These are phyloP conservation scores for Chironomus tentans DNA, from an alignment of 2,888 invertebrate genomes.

Conservation along the genomic window DNA sequence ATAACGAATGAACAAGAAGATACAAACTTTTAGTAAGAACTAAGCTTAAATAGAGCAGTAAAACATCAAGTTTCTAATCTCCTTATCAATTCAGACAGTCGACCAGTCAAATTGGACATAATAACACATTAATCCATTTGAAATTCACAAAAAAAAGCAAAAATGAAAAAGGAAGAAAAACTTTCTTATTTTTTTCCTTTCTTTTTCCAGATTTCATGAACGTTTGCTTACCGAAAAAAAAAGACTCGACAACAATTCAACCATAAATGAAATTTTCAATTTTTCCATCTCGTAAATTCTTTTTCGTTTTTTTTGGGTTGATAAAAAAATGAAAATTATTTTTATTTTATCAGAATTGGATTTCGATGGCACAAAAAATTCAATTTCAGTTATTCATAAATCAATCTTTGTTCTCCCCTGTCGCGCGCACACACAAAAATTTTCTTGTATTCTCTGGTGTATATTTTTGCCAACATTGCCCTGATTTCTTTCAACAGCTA, in stretches of 20 bases:
- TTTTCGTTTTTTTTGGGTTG: neutral
- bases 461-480: neutral
- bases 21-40: too few species aligned
- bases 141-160: too few species aligned
- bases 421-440: neutral
- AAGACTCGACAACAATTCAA: neutral
- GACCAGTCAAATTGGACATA: too few species aligned
- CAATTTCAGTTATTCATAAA: slow-evolving; percentile 19
- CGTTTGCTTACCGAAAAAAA: neutral
- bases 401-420: slow-evolving; percentile 20
- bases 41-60: too few species aligned
- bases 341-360: slow-evolving; percentile 8
- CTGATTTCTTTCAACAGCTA: neutral
- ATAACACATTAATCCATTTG: too few species aligned
- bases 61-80: too few species aligned
- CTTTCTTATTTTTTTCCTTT: too few species aligned
- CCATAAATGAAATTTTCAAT: slow-evolving; percentile 8
- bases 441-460: neutral
- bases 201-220: too few species aligned
- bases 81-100: too few species aligned
- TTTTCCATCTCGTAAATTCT: neutral
- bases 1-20: too few species aligned
- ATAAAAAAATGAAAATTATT: neutral
- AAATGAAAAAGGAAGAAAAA: too few species aligned
- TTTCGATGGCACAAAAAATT: slow-evolving; percentile 13